A percentile compares a stretch with the other conserved stretches of the same genome.
Evolutionary conservation across 2,888 invertebrate genomes (phyloP).

Genomic region (Idaea straminata): DNA sequence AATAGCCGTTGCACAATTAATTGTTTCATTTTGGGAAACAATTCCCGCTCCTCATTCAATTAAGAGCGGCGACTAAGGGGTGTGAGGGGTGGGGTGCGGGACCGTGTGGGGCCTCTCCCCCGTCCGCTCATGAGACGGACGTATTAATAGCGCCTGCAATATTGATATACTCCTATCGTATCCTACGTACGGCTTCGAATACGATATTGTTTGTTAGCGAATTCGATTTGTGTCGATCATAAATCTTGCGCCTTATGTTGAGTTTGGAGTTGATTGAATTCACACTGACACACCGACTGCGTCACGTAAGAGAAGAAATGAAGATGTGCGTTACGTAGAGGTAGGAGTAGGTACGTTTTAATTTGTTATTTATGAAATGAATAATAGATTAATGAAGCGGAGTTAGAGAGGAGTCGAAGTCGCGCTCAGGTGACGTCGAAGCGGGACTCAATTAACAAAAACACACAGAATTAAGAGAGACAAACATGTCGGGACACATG

Average conservation of each 20-base stretch:
- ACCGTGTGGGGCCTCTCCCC: constrained; percentile 31
- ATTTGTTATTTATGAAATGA: constrained; percentile 57
- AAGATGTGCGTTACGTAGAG: constrained; percentile 19
- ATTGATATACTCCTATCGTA: constrained; percentile 79
- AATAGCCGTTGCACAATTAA: constrained; percentile 81
- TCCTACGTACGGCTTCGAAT: constrained; percentile 74
- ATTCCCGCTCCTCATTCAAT: constrained; percentile 81
- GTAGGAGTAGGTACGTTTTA: constrained; percentile 36
- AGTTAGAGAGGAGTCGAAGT: constrained; percentile 27
- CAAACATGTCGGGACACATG: constrained; percentile 73
- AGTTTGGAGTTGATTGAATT: constrained; percentile 75
- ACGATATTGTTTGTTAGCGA: constrained; percentile 79
- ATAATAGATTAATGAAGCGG: constrained; percentile 57
- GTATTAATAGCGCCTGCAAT: constrained; percentile 81
- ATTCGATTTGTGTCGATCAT: constrained; percentile 80
- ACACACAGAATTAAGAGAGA: constrained; percentile 76
- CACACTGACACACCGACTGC: constrained; percentile 34
- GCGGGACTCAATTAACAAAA: constrained; percentile 76
- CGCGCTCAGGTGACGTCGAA: constrained; percentile 57
- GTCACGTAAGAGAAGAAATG: constrained; percentile 45
- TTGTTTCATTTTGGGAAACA: constrained; percentile 81
- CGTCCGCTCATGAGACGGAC: constrained; percentile 78
- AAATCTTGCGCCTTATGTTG: constrained; percentile 80
- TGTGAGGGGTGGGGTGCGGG: constrained; percentile 43
- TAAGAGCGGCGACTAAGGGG: constrained; percentile 77